These are phyloP conservation scores for Planiliza haematocheilus DNA, from an alignment of 2,113 vertebrate species.

Conservation along the genomic window DNA sequence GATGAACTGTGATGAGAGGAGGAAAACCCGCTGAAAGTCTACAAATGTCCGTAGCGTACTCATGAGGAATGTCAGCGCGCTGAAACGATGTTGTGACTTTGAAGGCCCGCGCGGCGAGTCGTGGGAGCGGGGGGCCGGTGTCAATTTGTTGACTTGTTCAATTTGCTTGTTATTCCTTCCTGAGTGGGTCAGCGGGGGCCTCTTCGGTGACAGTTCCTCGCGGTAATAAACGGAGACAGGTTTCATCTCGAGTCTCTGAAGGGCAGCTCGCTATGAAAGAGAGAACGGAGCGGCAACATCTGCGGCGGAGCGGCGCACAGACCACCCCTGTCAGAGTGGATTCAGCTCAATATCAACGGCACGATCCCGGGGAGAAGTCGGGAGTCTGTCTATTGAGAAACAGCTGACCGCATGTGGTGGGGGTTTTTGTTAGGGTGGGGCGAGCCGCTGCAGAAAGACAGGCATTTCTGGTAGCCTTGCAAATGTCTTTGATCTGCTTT, in stretches of 20 bases:
- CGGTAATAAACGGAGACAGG: constrained; percentile 69
- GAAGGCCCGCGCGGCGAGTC: constrained; percentile 1
- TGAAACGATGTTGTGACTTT: constrained; percentile 24
- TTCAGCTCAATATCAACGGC: constrained; percentile 59
- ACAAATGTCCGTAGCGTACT: constrained; percentile 14
- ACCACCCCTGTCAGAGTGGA: constrained; percentile 62
- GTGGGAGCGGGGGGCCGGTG: constrained; percentile 10
- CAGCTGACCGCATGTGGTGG: constrained; percentile 52
- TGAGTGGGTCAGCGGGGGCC: constrained; percentile 53
- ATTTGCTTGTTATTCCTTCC: constrained; percentile 71
- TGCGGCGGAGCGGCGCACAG: constrained; percentile 50
- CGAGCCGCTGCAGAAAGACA: constrained; percentile 56
- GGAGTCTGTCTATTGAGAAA: constrained; percentile 53
- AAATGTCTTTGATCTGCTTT: constrained; percentile 40
- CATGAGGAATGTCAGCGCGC: constrained; percentile 2
- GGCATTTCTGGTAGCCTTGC: constrained; percentile 53
- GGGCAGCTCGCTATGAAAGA: constrained; percentile 52
- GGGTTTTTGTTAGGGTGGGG: not conserved
- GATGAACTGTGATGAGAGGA: constrained; percentile 26
- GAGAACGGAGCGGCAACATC: constrained; percentile 56
- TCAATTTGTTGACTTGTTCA: constrained; percentile 68
- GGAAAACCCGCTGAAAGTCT: constrained; percentile 46
- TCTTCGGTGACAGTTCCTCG: constrained; percentile 41
- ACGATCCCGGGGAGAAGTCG: constrained; percentile 33
- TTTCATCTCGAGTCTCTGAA: constrained; percentile 55